phyloP scores from a whole-genome alignment of 2,113 vertebrate genomes.

The Salvelinus fontinalis region DNA sequence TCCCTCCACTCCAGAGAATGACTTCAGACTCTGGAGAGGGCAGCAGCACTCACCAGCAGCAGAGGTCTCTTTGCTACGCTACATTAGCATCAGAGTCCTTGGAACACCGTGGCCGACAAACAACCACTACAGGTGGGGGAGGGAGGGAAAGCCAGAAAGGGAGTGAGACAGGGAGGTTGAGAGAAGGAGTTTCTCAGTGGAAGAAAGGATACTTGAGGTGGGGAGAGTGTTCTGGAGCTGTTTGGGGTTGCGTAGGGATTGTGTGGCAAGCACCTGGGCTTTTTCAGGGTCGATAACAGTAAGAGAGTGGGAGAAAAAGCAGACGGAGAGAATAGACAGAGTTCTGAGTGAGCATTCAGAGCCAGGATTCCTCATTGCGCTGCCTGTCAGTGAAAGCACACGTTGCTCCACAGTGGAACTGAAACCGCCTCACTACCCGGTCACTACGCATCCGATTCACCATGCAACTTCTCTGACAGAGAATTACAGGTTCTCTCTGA shows the following conservation, averaged over 20 bases:
- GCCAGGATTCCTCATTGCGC: slow-evolving; percentile 32
- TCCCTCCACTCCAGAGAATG: slow-evolving; percentile 58
- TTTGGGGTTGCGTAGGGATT: not conserved
- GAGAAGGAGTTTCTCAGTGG: slow-evolving; percentile 2
- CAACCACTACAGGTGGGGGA: slow-evolving; percentile 37
- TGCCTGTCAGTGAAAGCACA: slow-evolving; percentile 51
- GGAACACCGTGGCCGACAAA: slow-evolving; percentile 28
- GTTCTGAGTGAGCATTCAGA: slow-evolving; percentile 20
- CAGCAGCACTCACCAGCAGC: slow-evolving; percentile 32
- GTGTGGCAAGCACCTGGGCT: not conserved
- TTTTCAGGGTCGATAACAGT: slow-evolving; percentile 6
- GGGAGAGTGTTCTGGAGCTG: not conserved
- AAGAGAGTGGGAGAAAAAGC: slow-evolving; percentile 13
- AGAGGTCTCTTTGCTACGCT: slow-evolving; percentile 38
- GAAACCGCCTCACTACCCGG: not conserved
- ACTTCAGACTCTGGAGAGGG: slow-evolving; percentile 68
- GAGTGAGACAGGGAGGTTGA: slow-evolving; percentile 20
- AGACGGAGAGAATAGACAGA: not conserved
- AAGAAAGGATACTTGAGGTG: slow-evolving; percentile 8
- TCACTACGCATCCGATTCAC: slow-evolving; percentile 7
- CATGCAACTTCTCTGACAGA: slow-evolving; percentile 32
- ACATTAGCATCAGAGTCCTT: slow-evolving; percentile 46
- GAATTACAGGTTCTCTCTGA: slow-evolving; percentile 26
- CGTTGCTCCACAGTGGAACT: slow-evolving; percentile 52
- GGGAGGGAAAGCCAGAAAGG: not conserved